Evolutionary conservation across 2,113 vertebrate species (phyloP).

Genomic region (Prolemur simus): DNA sequence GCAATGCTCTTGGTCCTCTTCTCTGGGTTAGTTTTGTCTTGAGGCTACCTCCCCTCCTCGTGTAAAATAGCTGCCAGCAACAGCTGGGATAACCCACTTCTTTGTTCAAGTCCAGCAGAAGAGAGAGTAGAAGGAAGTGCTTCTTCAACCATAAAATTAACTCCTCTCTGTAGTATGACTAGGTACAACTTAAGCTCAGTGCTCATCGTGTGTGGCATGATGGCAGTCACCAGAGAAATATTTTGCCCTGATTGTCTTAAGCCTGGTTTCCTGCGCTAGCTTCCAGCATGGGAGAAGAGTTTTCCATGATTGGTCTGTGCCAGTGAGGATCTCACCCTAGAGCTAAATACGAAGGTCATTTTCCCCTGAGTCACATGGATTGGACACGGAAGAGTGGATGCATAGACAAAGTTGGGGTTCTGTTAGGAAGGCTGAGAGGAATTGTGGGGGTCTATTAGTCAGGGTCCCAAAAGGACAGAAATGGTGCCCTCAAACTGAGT

Average conservation of each 20-base stretch:
- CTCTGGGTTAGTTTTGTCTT: slow-evolving; percentile 3
- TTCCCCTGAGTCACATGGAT: background rate
- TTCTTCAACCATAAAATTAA: background rate
- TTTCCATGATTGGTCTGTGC: background rate
- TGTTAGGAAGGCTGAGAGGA: background rate
- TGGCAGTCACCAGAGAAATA: background rate
- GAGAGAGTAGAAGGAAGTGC: background rate
- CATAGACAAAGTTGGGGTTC: background rate
- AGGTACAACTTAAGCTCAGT: background rate
- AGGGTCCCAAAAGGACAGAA: background rate
- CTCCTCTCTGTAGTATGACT: background rate
- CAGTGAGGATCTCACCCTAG: background rate
- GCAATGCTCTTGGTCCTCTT: background rate
- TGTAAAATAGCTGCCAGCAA: background rate
- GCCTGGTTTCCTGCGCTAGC: background rate
- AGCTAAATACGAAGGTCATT: background rate
- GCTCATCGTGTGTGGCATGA: background rate
- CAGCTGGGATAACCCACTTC: background rate
- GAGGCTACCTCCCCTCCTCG: background rate
- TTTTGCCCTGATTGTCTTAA: background rate
- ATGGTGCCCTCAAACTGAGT: background rate
- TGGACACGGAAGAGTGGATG: background rate
- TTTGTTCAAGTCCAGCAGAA: background rate
- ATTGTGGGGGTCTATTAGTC: background rate
- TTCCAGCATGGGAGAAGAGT: background rate